Evolutionary conservation across 1,140 invertebrate genomes (phyloP).

Genomic region (Adelges cooleyi): DNA sequence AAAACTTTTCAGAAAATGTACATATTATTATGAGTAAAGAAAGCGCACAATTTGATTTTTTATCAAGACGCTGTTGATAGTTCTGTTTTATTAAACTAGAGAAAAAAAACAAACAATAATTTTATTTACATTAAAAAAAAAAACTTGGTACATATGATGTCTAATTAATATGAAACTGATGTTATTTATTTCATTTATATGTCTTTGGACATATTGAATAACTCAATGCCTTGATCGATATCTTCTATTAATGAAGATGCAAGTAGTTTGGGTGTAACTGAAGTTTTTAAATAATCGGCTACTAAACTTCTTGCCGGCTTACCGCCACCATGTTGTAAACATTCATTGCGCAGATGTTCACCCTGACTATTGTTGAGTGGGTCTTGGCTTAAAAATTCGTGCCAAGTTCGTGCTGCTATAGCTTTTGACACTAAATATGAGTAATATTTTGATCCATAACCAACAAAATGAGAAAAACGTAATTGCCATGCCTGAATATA

Average conservation of each 20-base stretch:
- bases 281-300: slow-evolving; percentile 55
- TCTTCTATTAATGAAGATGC: slow-evolving; percentile 43
- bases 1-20: too few relatives aligned
- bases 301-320: slow-evolving; percentile 62
- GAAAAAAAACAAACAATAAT: too few relatives aligned
- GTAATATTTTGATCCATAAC: slow-evolving; percentile 97
- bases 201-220: too few relatives aligned
- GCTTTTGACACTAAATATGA: slow-evolving; percentile 90
- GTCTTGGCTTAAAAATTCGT: slow-evolving; percentile 68
- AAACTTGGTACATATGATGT: too few relatives aligned
- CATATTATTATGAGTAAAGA: too few relatives aligned
- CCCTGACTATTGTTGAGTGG: slow-evolving; percentile 68
- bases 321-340: slow-evolving; percentile 80
- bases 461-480: slow-evolving; percentile 89
- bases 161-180: too few relatives aligned
- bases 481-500: slow-evolving; percentile 85
- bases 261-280: slow-evolving; percentile 49
- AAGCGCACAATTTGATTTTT: too few relatives aligned
- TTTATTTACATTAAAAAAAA: too few relatives aligned
- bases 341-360: slow-evolving; percentile 60
- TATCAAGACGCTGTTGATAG: too few relatives aligned
- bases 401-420: slow-evolving; percentile 88
- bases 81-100: too few relatives aligned
- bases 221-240: slow-evolving; percentile 35
- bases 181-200: too few relatives aligned